Conservation (phyloP, 2,888 invertebrate species). For the Watsonalla binaria region DNA sequence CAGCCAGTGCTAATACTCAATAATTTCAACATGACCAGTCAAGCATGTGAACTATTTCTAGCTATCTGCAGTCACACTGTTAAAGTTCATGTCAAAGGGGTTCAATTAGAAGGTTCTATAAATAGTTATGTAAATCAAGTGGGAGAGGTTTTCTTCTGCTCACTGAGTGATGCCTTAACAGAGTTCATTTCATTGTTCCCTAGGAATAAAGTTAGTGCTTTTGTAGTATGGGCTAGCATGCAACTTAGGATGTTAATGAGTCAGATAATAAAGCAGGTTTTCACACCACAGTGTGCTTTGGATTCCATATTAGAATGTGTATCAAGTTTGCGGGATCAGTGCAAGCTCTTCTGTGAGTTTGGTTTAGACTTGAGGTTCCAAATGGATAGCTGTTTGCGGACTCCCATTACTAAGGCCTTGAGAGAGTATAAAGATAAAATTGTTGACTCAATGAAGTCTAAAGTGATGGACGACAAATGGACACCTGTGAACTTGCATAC, state of each 20-base stretch:
- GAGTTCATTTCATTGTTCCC: conserved; percentile 86
- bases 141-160: conserved; percentile 90
- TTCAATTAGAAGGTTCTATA: conserved; percentile 89
- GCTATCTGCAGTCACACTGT: conserved; percentile 89
- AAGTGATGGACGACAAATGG: conserved; percentile 91
- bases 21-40: conserved; percentile 81
- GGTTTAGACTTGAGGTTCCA: conserved; percentile 96
- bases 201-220: conserved; percentile 80
- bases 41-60: conserved; percentile 90
- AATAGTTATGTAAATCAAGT: conserved; percentile 88
- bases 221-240: conserved; percentile 94
- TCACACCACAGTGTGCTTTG: conserved; percentile 92
- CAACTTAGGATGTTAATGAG: conserved; percentile 89
- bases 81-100: conserved; percentile 88
- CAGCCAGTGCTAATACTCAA: conserved; percentile 91
- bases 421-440: conserved; percentile 89
- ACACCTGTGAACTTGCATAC: conserved; percentile 88
- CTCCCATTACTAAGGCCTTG: conserved; percentile 86
- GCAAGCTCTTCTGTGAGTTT: conserved; percentile 78
- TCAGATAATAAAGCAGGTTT: conserved; percentile 91
- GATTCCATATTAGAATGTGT: conserved; percentile 93
- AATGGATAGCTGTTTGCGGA: conserved; percentile 90
- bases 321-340: conserved; percentile 86
- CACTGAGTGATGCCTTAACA: conserved; percentile 84
- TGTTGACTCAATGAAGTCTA: conserved; percentile 88